These are phyloP conservation scores for Stomorhina lunata DNA, from an alignment of 2,888 invertebrate species.

Conservation along the genomic window DNA sequence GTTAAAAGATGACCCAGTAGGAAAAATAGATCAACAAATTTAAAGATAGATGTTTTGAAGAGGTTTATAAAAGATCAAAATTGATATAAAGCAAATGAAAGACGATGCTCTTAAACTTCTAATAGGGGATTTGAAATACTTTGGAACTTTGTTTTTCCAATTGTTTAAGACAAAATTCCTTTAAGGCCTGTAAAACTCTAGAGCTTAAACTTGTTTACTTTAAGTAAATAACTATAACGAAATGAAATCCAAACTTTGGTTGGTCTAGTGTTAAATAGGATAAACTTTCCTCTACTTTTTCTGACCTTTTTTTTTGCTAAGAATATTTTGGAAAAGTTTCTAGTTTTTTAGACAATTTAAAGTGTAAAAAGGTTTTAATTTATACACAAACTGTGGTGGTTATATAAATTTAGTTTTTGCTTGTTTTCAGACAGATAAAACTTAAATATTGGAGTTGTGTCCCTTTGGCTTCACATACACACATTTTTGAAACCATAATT, in stretches of 20 bases:
- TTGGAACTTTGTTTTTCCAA: too few relatives aligned
- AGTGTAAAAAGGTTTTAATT: not conserved
- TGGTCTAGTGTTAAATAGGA: not conserved
- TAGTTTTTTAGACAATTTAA: not conserved
- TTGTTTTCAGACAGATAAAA: not conserved
- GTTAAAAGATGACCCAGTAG: too few relatives aligned
- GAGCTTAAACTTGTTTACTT: too few relatives aligned
- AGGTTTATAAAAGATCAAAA: too few relatives aligned
- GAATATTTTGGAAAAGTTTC: not conserved
- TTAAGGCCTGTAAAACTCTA: not conserved
- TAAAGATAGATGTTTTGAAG: too few relatives aligned
- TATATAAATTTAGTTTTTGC: not conserved
- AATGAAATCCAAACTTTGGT: not conserved
- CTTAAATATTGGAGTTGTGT: not conserved
- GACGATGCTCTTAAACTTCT: too few relatives aligned
- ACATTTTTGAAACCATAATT: slow-evolving; percentile 14
- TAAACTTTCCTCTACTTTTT: not conserved
- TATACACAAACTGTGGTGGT: slow-evolving; percentile 26
- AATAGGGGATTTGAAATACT: too few relatives aligned
- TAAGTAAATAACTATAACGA: not conserved
- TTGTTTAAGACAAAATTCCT: not conserved
- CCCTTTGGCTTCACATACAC: not conserved
- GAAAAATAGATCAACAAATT: too few relatives aligned
- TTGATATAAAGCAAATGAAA: too few relatives aligned
- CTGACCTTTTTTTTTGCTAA: not conserved